Percentiles rank a stretch among this genome's conserved stretches.
Conservation (phyloP, 2,113 vertebrate species). For the Fulmarus glacialis region DNA sequence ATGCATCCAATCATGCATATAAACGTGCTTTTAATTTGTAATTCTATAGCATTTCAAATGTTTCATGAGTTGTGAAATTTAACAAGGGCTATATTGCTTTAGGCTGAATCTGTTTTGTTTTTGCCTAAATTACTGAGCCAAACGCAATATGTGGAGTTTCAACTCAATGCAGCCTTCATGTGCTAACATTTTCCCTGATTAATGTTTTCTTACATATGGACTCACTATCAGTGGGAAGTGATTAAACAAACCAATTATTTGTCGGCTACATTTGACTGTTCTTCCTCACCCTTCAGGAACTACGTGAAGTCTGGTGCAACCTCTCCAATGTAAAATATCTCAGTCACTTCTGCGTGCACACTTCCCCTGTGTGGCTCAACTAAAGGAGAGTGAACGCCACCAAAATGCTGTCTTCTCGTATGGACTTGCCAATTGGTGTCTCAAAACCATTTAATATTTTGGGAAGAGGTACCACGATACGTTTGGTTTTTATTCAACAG, state of each 20-base stretch:
- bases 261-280: not conserved
- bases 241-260: not conserved
- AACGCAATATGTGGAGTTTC: not conserved
- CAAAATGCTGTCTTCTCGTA: not conserved
- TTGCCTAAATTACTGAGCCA: constrained; percentile 30
- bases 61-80: constrained; percentile 34
- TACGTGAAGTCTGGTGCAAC: not conserved
- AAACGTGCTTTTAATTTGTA: constrained; percentile 32
- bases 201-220: not conserved
- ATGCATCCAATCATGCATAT: not conserved
- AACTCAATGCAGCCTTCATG: not conserved
- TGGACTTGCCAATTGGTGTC: not conserved
- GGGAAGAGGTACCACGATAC: rapidly evolving
- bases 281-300: not conserved
- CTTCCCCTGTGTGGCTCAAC: not conserved
- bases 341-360: not conserved
- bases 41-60: not conserved
- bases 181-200: not conserved
- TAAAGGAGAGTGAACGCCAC: not conserved
- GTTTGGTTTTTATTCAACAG: not conserved
- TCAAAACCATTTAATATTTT: not conserved
- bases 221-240: not conserved
- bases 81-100: not conserved
- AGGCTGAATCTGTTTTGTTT: constrained; percentile 4
- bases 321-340: not conserved